Evolutionary conservation across 2,113 vertebrate genomes (phyloP).

Genomic region (Psittacula cyanocephala): DNA sequence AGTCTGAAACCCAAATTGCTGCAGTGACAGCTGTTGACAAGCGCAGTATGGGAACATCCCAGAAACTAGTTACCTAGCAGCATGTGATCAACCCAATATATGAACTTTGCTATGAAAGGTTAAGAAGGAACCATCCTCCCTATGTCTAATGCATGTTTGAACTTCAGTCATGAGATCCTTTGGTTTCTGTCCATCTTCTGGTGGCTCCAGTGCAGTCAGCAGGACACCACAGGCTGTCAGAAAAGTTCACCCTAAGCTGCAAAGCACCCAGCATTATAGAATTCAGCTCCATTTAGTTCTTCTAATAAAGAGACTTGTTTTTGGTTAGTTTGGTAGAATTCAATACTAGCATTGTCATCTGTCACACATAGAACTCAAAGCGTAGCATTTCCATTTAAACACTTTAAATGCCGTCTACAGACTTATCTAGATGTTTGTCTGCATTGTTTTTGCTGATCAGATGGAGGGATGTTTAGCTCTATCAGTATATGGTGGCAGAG

Average conservation of each 20-base stretch:
- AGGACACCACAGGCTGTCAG: neutral
- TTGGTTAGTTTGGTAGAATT: constrained; percentile 9
- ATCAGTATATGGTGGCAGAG: neutral
- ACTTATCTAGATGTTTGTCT: neutral
- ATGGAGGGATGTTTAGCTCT: neutral
- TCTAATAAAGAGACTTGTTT: neutral
- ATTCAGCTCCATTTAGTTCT: neutral
- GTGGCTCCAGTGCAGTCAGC: neutral
- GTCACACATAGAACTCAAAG: neutral
- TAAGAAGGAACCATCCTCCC: neutral
- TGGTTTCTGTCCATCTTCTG: neutral
- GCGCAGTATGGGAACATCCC: neutral
- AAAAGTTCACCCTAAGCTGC: neutral
- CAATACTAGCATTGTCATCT: neutral
- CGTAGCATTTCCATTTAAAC: neutral
- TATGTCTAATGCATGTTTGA: neutral
- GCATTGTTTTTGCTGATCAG: neutral
- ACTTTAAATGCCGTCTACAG: neutral
- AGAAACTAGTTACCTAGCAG: neutral
- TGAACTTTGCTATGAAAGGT: neutral
- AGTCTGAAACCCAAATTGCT: neutral
- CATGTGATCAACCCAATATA: neutral
- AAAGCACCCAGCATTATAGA: neutral
- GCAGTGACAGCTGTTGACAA: neutral
- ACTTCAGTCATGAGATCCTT: neutral